Evolutionary conservation across 1,140 invertebrate genomes (phyloP).

Genomic region (Aphaenogaster floridana): DNA sequence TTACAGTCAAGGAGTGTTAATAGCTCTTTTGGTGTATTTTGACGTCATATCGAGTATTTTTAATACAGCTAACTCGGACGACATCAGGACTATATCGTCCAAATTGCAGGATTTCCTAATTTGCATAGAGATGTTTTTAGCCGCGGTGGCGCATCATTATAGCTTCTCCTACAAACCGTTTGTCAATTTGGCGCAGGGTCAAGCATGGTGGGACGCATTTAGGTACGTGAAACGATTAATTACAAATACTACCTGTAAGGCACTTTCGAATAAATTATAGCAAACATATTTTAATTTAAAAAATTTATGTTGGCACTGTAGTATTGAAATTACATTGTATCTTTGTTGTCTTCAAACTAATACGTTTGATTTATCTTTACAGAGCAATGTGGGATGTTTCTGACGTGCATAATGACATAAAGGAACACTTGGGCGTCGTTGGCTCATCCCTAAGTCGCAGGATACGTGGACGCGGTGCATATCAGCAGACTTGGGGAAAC

Average conservation of each 20-base stretch:
- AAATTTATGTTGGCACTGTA: neutral
- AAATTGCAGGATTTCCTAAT: constrained; percentile 98
- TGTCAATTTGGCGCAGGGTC: constrained; percentile 87
- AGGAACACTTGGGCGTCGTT: constrained; percentile 96
- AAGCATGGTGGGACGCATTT: constrained; percentile 89
- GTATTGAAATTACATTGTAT: neutral
- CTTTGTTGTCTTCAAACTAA: neutral
- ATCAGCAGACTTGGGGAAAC: constrained; percentile 90
- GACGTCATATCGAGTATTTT: constrained; percentile 91
- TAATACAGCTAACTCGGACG: constrained; percentile 89
- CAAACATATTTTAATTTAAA: neutral
- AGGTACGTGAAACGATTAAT: constrained; percentile 76
- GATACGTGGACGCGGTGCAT: constrained; percentile 91
- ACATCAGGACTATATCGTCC: constrained; percentile 91
- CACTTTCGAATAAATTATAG: neutral
- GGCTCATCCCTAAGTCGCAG: constrained; percentile 92
- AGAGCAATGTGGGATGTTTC: constrained; percentile 97
- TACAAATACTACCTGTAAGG: neutral
- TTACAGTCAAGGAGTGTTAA: constrained; percentile 96
- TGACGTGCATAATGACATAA: constrained; percentile 96
- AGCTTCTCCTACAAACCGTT: constrained; percentile 97
- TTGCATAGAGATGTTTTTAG: constrained; percentile 99
- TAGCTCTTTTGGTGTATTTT: constrained; percentile 94
- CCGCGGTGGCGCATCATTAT: constrained; percentile 97
- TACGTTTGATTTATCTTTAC: constrained; percentile 75